Evolutionary conservation across 2,797 vertebrate species (phyloP).

Genomic region (Lindbergichthys nudifrons): DNA sequence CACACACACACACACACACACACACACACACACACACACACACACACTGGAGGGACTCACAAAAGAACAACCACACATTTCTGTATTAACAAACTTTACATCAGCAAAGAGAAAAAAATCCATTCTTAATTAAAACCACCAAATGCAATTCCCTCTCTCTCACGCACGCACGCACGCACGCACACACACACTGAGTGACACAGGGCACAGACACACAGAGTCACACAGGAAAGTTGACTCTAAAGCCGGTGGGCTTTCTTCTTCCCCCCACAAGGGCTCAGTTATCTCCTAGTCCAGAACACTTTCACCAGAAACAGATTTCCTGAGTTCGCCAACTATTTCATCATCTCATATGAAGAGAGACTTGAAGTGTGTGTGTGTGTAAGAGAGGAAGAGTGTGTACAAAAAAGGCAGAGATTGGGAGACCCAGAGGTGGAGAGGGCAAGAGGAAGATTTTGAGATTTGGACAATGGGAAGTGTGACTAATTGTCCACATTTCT

Average conservation of each 20-base stretch:
- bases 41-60: neutral
- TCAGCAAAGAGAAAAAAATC: slow-evolving; percentile 21
- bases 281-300: slow-evolving; percentile 81
- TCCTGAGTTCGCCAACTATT: slow-evolving; percentile 87
- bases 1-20: no score
- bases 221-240: slow-evolving; percentile 67
- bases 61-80: neutral
- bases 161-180: no score
- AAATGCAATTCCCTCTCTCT: neutral
- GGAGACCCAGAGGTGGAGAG: slow-evolving; percentile 42
- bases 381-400: neutral
- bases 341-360: slow-evolving; percentile 81
- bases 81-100: slow-evolving; percentile 16
- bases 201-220: slow-evolving; percentile 33
- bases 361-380: slow-evolving; percentile 42
- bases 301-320: slow-evolving; percentile 84
- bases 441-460: slow-evolving; percentile 58
- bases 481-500: slow-evolving; percentile 46
- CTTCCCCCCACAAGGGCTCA: slow-evolving; percentile 70
- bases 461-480: slow-evolving; percentile 51
- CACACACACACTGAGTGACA: slow-evolving; percentile 2
- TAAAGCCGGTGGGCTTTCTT: slow-evolving; percentile 71
- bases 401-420: slow-evolving; percentile 26
- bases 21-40: no score
- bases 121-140: slow-evolving; percentile 42